These are phyloP conservation scores for Rhinolophus sinicus DNA, from an alignment of 2,113 vertebrate species.

Conservation along the genomic window DNA sequence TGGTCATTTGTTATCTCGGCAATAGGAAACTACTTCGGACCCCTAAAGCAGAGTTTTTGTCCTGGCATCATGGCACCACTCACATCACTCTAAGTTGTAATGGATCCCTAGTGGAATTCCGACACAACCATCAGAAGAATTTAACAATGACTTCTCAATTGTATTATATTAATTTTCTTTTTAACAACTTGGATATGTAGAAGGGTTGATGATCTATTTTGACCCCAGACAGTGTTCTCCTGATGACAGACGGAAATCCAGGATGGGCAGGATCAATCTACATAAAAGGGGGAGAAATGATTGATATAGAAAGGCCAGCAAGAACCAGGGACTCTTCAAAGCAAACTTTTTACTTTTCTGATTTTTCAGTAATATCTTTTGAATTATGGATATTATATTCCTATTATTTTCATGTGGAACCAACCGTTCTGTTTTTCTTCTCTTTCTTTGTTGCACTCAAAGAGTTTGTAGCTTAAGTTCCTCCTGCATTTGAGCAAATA, in stretches of 20 bases:
- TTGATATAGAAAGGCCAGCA: neutral
- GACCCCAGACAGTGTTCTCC: conserved; percentile 71
- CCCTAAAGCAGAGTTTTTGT: neutral
- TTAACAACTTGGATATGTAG: neutral
- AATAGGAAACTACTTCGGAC: neutral
- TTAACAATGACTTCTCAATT: neutral
- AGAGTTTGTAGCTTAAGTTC: neutral
- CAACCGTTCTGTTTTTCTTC: conserved; percentile 18
- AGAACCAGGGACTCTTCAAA: conserved; percentile 26
- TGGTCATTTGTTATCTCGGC: neutral
- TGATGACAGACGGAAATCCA: conserved; percentile 65
- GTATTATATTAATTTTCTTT: neutral
- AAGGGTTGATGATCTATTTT: conserved; percentile 58
- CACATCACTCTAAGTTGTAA: neutral
- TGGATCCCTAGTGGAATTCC: neutral
- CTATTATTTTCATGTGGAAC: conserved; percentile 28
- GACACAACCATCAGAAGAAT: neutral
- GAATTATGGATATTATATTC: neutral
- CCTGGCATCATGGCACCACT: neutral
- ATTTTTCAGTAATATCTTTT: conserved; percentile 27
- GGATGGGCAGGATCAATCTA: neutral
- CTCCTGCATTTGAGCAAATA: neutral
- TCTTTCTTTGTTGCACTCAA: neutral
- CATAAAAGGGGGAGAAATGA: conserved; percentile 6
- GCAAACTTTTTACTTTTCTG: conserved; percentile 2